A percentile compares a stretch with the other conserved stretches of the same genome.
These are phyloP conservation scores for Tragelaphus scriptus DNA, from an alignment of 2,113 vertebrate species.

Conservation along the genomic window DNA sequence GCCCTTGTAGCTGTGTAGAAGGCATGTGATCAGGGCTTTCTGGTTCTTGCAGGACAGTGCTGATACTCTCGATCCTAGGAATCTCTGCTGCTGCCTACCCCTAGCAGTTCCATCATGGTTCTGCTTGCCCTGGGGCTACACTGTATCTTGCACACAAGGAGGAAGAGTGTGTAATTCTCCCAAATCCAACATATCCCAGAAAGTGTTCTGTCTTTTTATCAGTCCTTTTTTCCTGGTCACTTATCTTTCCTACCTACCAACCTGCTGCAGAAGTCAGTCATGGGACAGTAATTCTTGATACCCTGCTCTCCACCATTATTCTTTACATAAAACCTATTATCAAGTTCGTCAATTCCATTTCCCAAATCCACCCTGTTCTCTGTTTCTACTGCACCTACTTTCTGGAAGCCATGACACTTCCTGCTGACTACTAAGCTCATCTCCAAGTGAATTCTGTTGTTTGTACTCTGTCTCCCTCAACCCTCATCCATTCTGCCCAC, in stretches of 20 bases:
- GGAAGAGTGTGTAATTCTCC: not conserved
- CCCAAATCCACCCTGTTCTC: not conserved
- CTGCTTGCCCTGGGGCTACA: not conserved
- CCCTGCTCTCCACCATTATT: not conserved
- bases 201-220: not conserved
- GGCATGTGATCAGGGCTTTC: too few relatives aligned
- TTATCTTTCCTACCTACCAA: not conserved
- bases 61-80: not conserved
- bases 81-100: not conserved
- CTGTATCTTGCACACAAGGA: not conserved
- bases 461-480: not conserved
- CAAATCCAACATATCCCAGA: not conserved
- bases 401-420: not conserved
- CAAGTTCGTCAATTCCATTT: not conserved
- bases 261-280: not conserved
- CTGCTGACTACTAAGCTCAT: not conserved
- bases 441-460: not conserved
- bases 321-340: not conserved
- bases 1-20: not conserved
- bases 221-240: not conserved
- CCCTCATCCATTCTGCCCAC: not conserved
- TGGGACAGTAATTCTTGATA: not conserved
- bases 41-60: not conserved
- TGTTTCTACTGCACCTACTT: not conserved
- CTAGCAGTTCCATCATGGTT: not conserved